These are phyloP conservation scores for Anoplopoma fimbria DNA, from an alignment of 2,113 vertebrate genomes.

Conservation along the genomic window DNA sequence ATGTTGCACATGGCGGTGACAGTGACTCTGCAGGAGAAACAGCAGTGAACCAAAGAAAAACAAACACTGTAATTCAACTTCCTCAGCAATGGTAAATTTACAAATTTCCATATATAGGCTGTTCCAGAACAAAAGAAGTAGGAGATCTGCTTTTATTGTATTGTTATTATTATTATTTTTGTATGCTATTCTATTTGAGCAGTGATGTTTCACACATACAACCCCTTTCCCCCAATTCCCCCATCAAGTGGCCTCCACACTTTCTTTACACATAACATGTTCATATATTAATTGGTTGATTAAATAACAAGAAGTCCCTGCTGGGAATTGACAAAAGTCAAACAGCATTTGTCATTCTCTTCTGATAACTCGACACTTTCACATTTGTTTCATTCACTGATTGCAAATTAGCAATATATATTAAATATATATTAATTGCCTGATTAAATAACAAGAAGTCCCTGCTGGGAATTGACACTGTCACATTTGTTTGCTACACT, in stretches of 20 bases:
- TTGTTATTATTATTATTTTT: too few species aligned
- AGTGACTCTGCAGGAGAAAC: slow-evolving; percentile 88
- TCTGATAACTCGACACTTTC: background rate
- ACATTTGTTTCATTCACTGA: background rate
- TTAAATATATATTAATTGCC: background rate
- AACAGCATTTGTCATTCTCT: background rate
- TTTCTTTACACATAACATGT: background rate
- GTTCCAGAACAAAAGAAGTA: background rate
- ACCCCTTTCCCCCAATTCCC: background rate
- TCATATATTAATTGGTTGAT: background rate
- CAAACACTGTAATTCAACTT: background rate
- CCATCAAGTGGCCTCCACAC: background rate
- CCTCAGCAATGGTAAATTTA: background rate
- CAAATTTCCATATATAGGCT: background rate
- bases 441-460: background rate
- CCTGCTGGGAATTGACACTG: background rate
- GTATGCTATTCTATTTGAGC: background rate
- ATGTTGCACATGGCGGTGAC: slow-evolving; percentile 99
- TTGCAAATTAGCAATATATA: too few species aligned
- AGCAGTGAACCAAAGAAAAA: slow-evolving; percentile 5
- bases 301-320: background rate
- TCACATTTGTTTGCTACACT: too few species aligned
- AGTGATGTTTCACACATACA: background rate
- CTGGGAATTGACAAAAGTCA: background rate
- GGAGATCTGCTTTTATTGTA: background rate